A percentile compares a stretch with the other conserved stretches of the same genome.
Evolutionary conservation across 2,113 vertebrate genomes (phyloP).

Genomic region (Pterocles gutturalis): DNA sequence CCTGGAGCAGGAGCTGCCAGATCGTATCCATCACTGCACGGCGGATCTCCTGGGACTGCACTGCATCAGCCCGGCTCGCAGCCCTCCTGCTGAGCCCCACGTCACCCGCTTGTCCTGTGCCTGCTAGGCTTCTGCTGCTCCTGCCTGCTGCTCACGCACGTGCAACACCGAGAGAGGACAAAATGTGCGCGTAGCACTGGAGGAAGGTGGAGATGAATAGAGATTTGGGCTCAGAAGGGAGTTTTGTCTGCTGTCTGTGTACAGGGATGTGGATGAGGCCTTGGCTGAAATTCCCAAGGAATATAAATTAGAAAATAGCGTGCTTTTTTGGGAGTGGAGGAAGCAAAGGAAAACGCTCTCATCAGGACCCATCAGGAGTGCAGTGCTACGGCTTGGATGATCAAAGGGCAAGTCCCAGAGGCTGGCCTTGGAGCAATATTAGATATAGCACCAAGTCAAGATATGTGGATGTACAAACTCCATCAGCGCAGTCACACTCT

Average conservation of each 20-base stretch:
- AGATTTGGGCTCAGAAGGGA: not conserved
- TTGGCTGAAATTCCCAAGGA: not conserved
- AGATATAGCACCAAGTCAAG: not conserved
- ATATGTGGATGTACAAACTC: rapidly evolving
- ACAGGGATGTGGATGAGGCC: not conserved
- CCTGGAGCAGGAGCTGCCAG: not conserved
- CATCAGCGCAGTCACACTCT: not conserved
- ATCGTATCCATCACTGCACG: rapidly evolving
- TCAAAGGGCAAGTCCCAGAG: not conserved
- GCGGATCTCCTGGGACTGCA: not conserved
- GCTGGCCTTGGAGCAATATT: not conserved
- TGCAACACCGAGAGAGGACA: not conserved
- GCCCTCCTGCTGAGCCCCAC: not conserved
- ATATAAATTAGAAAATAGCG: not conserved
- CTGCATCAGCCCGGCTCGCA: not conserved
- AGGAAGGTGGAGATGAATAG: not conserved
- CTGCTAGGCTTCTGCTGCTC: not conserved
- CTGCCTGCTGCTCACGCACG: rapidly evolving
- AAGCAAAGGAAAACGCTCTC: not conserved
- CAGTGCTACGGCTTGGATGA: not conserved
- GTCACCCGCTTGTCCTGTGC: rapidly evolving
- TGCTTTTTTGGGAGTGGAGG: not conserved
- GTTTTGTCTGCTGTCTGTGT: not conserved
- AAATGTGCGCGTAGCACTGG: not conserved
- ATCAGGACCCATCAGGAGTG: not conserved